Conservation (phyloP, 2,888 invertebrate species). For the Drosophila multiciliata region DNA sequence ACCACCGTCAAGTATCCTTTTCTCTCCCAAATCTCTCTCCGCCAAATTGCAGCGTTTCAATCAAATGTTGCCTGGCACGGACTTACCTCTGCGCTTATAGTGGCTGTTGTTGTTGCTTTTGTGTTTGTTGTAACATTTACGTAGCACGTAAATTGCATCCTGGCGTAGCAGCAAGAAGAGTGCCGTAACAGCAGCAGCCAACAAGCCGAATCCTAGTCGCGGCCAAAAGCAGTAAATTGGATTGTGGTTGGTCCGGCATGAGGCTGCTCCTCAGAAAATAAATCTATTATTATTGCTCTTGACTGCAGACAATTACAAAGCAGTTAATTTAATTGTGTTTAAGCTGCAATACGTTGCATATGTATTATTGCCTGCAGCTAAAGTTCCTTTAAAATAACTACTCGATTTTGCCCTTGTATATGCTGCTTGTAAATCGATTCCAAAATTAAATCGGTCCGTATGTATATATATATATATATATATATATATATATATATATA, state of each 20-base stretch:
- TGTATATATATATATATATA: background rate
- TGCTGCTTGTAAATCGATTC: background rate
- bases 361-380: slow-evolving; percentile 16
- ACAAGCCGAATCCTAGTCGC: slow-evolving; percentile 59
- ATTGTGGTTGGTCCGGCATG: slow-evolving; percentile 44
- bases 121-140: slow-evolving; percentile 54
- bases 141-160: slow-evolving; percentile 69
- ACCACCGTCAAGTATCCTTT: slow-evolving; percentile 41
- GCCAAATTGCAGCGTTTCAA: slow-evolving; percentile 64
- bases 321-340: slow-evolving; percentile 64
- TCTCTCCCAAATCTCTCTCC: slow-evolving; percentile 2
- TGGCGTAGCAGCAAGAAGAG: slow-evolving; percentile 20
- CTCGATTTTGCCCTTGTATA: background rate
- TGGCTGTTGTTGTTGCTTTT: slow-evolving; percentile 40
- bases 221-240: slow-evolving; percentile 76
- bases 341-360: slow-evolving; percentile 24
- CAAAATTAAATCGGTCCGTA: background rate
- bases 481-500: background rate
- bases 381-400: background rate
- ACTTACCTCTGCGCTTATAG: slow-evolving; percentile 39
- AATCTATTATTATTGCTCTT: slow-evolving; percentile 56
- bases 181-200: slow-evolving; percentile 13
- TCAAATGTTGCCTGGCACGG: slow-evolving; percentile 56
- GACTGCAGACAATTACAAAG: slow-evolving; percentile 53
- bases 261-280: slow-evolving; percentile 28